Conservation (phyloP, 2,888 invertebrate species). For the Theretra japonica region DNA sequence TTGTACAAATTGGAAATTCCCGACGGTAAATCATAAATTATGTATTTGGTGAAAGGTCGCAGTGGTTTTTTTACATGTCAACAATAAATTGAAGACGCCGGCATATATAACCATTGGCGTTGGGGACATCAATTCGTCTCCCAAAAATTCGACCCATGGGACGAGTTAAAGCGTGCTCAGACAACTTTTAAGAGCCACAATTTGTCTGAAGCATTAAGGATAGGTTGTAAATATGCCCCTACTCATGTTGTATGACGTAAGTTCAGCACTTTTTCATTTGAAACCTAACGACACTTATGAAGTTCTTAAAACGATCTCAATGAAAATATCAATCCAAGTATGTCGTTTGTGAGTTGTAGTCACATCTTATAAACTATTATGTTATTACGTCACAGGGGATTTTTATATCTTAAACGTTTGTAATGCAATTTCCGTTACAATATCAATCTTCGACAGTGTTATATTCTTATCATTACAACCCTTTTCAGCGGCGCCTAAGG, state of each 20-base stretch:
- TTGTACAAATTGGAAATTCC: constrained; percentile 22
- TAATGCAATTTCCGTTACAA: constrained; percentile 15
- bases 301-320: not conserved
- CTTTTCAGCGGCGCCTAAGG: constrained; percentile 41
- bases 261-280: constrained; percentile 20
- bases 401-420: constrained; percentile 5
- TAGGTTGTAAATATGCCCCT: constrained; percentile 14
- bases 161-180: constrained; percentile 46
- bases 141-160: constrained; percentile 50
- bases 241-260: constrained; percentile 13
- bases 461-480: constrained; percentile 43
- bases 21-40: constrained; percentile 39
- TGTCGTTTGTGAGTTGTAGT: not conserved
- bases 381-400: not conserved
- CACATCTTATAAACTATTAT: not conserved
- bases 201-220: constrained; percentile 36
- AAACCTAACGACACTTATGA: constrained; percentile 3
- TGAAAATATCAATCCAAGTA: not conserved
- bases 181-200: constrained; percentile 43
- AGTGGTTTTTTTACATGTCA: constrained; percentile 42
- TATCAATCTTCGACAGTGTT: constrained; percentile 38
- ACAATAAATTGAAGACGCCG: constrained; percentile 51
- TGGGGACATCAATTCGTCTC: constrained; percentile 47
- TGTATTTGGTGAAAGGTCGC: constrained; percentile 33
- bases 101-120: constrained; percentile 45